Conservation (phyloP, 1,140 invertebrate species). For the Solen grandis region DNA sequence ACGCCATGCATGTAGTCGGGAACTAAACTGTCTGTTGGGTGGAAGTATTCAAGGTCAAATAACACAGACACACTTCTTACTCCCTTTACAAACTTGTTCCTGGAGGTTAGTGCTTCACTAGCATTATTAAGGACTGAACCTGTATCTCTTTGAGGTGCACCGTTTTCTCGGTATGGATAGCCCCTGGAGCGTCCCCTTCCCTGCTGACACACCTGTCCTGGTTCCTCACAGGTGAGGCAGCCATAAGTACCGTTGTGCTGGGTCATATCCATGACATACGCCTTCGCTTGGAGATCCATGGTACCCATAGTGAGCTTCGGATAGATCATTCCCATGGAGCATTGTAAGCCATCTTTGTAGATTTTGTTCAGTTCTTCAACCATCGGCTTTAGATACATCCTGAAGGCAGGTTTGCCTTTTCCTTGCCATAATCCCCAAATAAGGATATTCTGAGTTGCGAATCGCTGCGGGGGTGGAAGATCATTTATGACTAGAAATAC, state of each 20-base stretch:
- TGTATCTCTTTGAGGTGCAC: neutral
- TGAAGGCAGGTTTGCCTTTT: conserved; percentile 13
- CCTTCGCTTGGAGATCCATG: conserved; percentile 27
- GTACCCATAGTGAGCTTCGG: conserved; percentile 10
- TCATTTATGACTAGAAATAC: conserved; percentile 26
- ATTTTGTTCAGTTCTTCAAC: conserved; percentile 13
- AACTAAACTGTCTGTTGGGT: conserved; percentile 19
- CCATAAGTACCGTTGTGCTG: conserved; percentile 25
- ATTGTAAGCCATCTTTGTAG: neutral
- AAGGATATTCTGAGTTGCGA: conserved; percentile 22
- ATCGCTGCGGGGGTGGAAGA: conserved; percentile 11
- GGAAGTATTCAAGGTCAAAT: conserved; percentile 30
- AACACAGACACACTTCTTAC: neutral
- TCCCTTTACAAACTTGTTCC: conserved; percentile 4
- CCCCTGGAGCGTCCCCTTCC: neutral
- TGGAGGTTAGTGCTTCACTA: neutral
- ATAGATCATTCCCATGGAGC: no score
- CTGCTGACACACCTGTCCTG: neutral
- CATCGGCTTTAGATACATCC: conserved; percentile 18
- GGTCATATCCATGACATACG: conserved; percentile 31
- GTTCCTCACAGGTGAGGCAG: conserved; percentile 21
- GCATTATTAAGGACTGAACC: neutral
- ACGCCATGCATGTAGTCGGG: conserved; percentile 52
- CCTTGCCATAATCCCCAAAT: conserved; percentile 41
- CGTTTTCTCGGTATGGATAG: neutral